These are phyloP conservation scores for Drosophila kambysellisi DNA, from an alignment of 2,888 invertebrate genomes.

Conservation along the genomic window DNA sequence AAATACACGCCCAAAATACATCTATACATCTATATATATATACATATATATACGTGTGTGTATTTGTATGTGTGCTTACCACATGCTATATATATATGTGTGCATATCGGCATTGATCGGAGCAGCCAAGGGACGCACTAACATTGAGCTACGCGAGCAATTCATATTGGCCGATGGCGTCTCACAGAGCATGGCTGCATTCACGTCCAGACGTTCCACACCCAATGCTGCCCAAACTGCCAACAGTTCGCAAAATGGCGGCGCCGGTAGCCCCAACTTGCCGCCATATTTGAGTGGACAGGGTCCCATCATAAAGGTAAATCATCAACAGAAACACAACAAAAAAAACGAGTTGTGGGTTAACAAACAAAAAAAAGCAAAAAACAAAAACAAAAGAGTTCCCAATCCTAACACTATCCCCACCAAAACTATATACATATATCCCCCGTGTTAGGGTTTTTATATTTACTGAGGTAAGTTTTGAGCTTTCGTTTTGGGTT, in stretches of 20 bases:
- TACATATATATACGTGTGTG: conserved; percentile 21
- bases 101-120: conserved; percentile 51
- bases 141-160: conserved; percentile 99
- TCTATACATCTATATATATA: conserved; percentile 29
- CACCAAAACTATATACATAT: conserved; percentile 5
- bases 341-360: conserved; percentile 35
- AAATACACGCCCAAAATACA: conserved; percentile 30
- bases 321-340: conserved; percentile 54
- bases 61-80: conserved; percentile 22
- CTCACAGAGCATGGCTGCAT: conserved; percentile 99
- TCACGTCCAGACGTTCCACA: conserved; percentile 97
- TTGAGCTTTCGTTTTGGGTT: conserved; percentile 61
- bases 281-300: conserved; percentile 87
- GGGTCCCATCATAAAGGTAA: conserved; percentile 99
- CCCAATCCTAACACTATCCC: conserved; percentile 22
- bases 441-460: conserved; percentile 19
- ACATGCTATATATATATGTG: conserved; percentile 20
- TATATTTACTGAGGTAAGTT: conserved; percentile 62
- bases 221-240: conserved; percentile 88
- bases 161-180: conserved; percentile 99
- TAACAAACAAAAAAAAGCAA: conserved; percentile 33
- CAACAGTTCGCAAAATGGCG: conserved; percentile 85
- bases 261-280: conserved; percentile 75
- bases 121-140: conserved; percentile 99
- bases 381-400: conserved; percentile 15